A percentile compares a stretch with the other conserved stretches of the same genome.
phyloP scores from a whole-genome alignment of 2,888 invertebrate genomes.

The Automeris io region DNA sequence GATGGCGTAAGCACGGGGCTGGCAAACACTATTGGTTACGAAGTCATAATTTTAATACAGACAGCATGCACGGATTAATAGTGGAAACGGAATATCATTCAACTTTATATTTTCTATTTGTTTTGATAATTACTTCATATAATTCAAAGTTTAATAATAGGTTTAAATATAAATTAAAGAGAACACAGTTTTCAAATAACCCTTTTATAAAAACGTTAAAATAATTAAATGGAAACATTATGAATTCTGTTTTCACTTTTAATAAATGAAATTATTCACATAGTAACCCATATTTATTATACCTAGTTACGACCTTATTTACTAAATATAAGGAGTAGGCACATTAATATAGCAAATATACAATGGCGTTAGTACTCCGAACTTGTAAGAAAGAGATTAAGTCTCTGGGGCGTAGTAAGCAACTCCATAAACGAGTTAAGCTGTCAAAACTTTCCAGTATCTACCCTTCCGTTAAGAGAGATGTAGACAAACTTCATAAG shows the following conservation, averaged over 20 bases:
- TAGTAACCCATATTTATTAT: not conserved
- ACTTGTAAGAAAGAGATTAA: slow-evolving; percentile 41
- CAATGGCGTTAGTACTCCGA: slow-evolving; percentile 23
- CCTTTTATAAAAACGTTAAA: too few relatives aligned
- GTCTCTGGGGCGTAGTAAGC: slow-evolving; percentile 52
- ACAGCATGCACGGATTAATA: not conserved
- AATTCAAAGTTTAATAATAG: too few relatives aligned
- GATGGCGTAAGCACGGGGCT: slow-evolving; percentile 10
- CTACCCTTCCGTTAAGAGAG: slow-evolving; percentile 41
- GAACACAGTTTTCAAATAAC: too few relatives aligned
- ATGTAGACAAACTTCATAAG: slow-evolving; percentile 32
- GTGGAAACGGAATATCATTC: too few relatives aligned
- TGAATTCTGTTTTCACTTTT: too few relatives aligned
- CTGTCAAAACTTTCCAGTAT: slow-evolving; percentile 44
- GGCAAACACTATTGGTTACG: slow-evolving; percentile 13
- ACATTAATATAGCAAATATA: too few relatives aligned
- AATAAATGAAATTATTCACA: too few relatives aligned
- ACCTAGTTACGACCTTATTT: slow-evolving; percentile 4
- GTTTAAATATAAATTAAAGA: too few relatives aligned
- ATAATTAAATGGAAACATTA: too few relatives aligned
- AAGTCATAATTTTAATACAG: not conserved
- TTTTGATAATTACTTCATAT: not conserved
- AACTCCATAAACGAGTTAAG: slow-evolving; percentile 49
- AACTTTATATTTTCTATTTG: not conserved
- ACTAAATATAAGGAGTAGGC: slow-evolving; percentile 12